Conservation (phyloP, 2,113 vertebrate species). For the Nesogale talazaci region DNA sequence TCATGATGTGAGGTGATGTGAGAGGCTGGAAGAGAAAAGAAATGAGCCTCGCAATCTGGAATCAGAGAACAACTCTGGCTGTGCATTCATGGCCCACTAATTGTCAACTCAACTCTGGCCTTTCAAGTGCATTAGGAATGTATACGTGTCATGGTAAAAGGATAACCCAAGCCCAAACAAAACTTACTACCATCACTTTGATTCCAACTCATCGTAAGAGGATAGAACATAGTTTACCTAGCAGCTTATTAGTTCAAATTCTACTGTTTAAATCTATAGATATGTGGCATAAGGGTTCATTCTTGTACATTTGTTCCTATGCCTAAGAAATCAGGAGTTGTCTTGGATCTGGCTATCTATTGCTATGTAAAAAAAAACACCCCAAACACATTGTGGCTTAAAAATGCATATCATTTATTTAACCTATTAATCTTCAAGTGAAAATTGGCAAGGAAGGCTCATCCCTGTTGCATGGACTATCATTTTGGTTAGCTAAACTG, state of each 20-base stretch:
- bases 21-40: neutral
- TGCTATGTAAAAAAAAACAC: neutral
- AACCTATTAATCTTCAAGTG: neutral
- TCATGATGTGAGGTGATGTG: neutral
- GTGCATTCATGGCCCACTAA: neutral
- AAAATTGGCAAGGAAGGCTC: neutral
- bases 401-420: neutral
- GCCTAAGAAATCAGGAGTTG: neutral
- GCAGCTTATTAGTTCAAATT: neutral
- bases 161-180: neutral
- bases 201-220: neutral
- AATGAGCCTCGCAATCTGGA: neutral
- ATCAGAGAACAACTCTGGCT: neutral
- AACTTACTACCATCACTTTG: too few species aligned
- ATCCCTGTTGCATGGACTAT: neutral
- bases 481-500: neutral
- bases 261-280: neutral
- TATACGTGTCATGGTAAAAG: neutral
- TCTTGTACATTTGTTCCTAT: neutral
- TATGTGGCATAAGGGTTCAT: neutral
- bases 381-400: neutral
- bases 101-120: neutral
- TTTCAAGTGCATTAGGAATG: neutral
- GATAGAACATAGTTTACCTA: neutral
- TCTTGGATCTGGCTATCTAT: neutral